A percentile compares a stretch with the other conserved stretches of the same genome.
Evolutionary conservation across 2,797 vertebrate species (phyloP).

Genomic region (Morus bassanus): DNA sequence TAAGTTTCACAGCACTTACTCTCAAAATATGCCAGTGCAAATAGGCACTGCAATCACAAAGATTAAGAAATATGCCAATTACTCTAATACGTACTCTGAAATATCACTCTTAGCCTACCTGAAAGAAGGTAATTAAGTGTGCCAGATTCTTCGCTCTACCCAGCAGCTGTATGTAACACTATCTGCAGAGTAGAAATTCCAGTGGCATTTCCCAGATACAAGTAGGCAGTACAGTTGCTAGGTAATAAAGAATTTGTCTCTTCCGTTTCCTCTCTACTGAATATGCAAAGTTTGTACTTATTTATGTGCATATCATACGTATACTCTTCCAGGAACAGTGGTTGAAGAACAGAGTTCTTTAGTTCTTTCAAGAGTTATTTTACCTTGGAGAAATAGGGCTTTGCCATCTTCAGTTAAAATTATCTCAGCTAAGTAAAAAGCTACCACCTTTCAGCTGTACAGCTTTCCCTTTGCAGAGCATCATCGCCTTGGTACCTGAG

Average conservation of each 20-base stretch:
- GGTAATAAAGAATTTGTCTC: background rate
- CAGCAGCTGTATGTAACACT: background rate
- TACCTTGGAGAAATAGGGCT: background rate
- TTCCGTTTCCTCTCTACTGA: background rate
- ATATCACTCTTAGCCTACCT: background rate
- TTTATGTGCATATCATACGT: background rate
- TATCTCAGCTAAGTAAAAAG: background rate
- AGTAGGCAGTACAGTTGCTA: background rate
- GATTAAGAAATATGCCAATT: background rate
- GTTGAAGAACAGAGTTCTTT: background rate
- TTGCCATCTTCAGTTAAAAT: background rate
- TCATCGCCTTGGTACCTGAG: background rate
- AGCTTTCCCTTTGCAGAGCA: background rate
- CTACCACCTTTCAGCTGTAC: background rate
- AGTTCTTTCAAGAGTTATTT: background rate
- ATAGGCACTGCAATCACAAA: background rate
- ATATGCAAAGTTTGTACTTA: background rate
- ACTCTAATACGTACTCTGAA: background rate
- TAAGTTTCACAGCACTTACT: background rate
- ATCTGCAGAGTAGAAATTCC: background rate
- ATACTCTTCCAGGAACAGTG: background rate
- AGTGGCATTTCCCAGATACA: background rate
- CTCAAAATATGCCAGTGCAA: background rate
- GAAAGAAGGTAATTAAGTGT: background rate
- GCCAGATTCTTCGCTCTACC: background rate